Percentiles rank a stretch among this genome's conserved stretches.
Evolutionary conservation across 2,113 vertebrate genomes (phyloP).

Genomic region (Nematolebias whitei): DNA sequence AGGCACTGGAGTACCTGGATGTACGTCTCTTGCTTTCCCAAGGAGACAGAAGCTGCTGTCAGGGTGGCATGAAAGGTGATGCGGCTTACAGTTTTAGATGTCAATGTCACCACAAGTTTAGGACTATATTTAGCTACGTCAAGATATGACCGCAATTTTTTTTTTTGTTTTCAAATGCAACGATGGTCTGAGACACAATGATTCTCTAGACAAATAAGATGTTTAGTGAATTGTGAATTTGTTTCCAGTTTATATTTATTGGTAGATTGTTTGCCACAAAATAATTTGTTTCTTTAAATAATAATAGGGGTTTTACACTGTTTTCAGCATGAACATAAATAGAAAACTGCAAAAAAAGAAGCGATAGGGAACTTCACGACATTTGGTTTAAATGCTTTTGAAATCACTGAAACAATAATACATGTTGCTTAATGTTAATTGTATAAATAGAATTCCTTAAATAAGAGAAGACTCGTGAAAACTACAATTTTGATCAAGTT

Average conservation of each 20-base stretch:
- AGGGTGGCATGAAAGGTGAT: slow-evolving; percentile 39
- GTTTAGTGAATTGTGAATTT: no score
- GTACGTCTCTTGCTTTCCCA: slow-evolving; percentile 46
- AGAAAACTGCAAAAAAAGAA: background rate
- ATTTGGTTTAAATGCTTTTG: no score
- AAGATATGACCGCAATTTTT: slow-evolving; percentile 4
- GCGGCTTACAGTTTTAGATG: slow-evolving; percentile 25
- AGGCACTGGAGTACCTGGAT: slow-evolving; percentile 39
- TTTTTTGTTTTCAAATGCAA: background rate
- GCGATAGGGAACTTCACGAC: no score
- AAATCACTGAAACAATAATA: no score
- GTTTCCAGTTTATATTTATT: no score
- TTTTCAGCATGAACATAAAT: background rate
- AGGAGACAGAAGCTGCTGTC: slow-evolving; percentile 51
- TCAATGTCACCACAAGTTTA: slow-evolving; percentile 33
- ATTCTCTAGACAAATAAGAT: no score
- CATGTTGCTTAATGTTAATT: no score
- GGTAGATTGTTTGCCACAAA: no score
- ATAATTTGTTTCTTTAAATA: no score
- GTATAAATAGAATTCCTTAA: no score
- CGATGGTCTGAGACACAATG: background rate
- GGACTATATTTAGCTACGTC: slow-evolving; percentile 35
- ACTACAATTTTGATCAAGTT: no score
- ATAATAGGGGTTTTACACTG: background rate
- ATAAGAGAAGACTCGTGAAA: no score